phyloP scores from a whole-genome alignment of 2,888 invertebrate species.

The Phyto melanocephala region DNA sequence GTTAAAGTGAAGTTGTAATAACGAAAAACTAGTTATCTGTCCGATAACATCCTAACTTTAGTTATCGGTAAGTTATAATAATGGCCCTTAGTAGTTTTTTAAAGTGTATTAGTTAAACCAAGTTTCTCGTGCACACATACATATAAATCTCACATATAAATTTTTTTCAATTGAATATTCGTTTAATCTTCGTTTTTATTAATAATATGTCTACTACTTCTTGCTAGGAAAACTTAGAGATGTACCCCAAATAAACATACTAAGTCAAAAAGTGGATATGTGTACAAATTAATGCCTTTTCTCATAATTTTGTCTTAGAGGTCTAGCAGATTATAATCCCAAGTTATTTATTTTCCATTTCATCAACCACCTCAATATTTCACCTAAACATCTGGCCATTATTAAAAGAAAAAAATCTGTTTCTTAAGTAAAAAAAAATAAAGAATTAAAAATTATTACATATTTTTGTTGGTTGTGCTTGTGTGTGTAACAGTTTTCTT shows the following conservation, averaged over 20 bases:
- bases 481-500: not conserved
- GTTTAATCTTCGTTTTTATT: not conserved
- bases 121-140: too few species aligned
- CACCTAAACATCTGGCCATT: slow-evolving; percentile 34
- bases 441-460: not conserved
- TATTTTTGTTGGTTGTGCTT: slow-evolving; percentile 1
- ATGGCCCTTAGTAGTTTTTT: too few species aligned
- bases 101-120: too few species aligned
- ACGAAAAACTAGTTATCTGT: too few species aligned
- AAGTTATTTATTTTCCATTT: slow-evolving; percentile 21
- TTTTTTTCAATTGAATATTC: not conserved
- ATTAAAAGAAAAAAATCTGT: slow-evolving; percentile 14
- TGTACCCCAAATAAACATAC: not conserved
- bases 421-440: slow-evolving; percentile 2
- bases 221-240: not conserved
- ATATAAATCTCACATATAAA: too few species aligned
- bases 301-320: not conserved
- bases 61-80: too few species aligned
- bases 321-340: slow-evolving; percentile 14
- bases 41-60: too few species aligned
- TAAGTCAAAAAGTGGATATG: too few species aligned
- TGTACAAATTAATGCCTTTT: not conserved
- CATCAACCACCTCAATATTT: slow-evolving; percentile 2
- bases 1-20: too few species aligned
- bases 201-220: not conserved